A percentile compares a stretch with the other conserved stretches of the same genome.
These are phyloP conservation scores for Ctenopoma kingsleyae DNA, from an alignment of 2,797 vertebrate species.

Conservation along the genomic window DNA sequence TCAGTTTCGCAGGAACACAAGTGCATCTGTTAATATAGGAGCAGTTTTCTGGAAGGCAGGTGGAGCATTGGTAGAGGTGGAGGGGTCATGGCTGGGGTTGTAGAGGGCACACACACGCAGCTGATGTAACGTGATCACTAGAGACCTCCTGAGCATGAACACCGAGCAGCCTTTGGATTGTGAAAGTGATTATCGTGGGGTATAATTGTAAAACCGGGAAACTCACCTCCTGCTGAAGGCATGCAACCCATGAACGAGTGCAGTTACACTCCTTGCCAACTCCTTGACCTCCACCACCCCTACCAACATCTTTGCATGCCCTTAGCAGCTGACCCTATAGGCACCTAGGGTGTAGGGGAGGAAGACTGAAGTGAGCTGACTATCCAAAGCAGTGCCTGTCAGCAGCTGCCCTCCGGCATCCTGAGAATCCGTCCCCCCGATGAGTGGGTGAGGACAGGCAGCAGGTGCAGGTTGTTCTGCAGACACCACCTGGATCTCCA, in stretches of 20 bases:
- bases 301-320: slow-evolving; percentile 69
- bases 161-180: slow-evolving; percentile 65
- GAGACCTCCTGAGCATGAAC: slow-evolving; percentile 66
- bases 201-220: slow-evolving; percentile 77
- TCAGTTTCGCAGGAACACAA: slow-evolving; percentile 17
- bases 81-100: slow-evolving; percentile 45
- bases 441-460: slow-evolving; percentile 80
- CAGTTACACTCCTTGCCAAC: slow-evolving; percentile 47
- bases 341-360: slow-evolving; percentile 56
- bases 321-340: slow-evolving; percentile 79
- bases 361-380: slow-evolving; percentile 54
- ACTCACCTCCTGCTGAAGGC: slow-evolving; percentile 73
- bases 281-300: slow-evolving; percentile 76
- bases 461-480: slow-evolving; percentile 80
- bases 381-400: slow-evolving; percentile 75
- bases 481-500: slow-evolving; percentile 76
- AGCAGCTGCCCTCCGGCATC: slow-evolving; percentile 87
- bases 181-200: slow-evolving; percentile 82
- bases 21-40: slow-evolving; percentile 21
- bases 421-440: slow-evolving; percentile 78
- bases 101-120: slow-evolving; percentile 46
- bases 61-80: slow-evolving; percentile 52
- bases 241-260: slow-evolving; percentile 59
- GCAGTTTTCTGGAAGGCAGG: slow-evolving; percentile 57
- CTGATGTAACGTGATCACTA: slow-evolving; percentile 76